These are phyloP conservation scores for Hippocampus mohnikei DNA, from an alignment of 2,113 vertebrate genomes.

Conservation along the genomic window DNA sequence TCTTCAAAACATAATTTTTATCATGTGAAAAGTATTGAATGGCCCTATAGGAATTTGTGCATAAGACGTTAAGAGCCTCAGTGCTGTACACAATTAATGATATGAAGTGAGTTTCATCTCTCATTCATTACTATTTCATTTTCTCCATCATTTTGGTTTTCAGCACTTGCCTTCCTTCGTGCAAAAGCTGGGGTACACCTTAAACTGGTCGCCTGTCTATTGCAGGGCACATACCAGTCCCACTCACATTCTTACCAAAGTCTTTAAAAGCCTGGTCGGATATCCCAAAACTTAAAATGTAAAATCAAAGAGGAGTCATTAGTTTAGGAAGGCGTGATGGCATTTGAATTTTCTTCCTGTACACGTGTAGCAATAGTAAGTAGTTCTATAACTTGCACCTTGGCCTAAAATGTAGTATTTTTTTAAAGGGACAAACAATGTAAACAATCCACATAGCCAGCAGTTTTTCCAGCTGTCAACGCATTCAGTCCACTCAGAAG, in stretches of 20 bases:
- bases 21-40: neutral
- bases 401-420: neutral
- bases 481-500: constrained; percentile 1
- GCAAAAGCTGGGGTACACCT: neutral
- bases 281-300: neutral
- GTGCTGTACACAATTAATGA: neutral
- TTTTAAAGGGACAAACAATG: neutral
- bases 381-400: neutral
- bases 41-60: neutral
- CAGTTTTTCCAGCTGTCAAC: neutral
- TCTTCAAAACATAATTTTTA: neutral
- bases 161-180: neutral
- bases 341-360: neutral
- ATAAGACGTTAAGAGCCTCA: neutral
- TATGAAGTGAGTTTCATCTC: too few species aligned
- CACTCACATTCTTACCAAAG: neutral
- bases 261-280: too few species aligned
- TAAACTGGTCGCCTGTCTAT: neutral
- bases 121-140: too few species aligned
- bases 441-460: neutral
- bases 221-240: neutral
- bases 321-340: too few species aligned
- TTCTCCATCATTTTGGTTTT: neutral
- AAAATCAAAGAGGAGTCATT: neutral
- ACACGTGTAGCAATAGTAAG: too few species aligned